Evolutionary conservation across 2,888 invertebrate genomes (phyloP).

Genomic region (Mystacides longicornis): DNA sequence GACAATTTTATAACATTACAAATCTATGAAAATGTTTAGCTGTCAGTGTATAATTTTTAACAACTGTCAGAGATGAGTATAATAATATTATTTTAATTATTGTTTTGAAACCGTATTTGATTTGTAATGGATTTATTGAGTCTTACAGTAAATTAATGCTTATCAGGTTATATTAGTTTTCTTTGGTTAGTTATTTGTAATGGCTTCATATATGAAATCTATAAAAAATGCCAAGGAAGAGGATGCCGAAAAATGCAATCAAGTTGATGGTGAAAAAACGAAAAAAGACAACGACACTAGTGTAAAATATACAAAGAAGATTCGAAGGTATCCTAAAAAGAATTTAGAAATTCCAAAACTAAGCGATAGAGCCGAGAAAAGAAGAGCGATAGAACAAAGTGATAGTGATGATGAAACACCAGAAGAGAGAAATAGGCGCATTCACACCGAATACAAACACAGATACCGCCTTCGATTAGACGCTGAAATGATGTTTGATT

Average conservation of each 20-base stretch:
- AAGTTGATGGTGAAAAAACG: neutral
- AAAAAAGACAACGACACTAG: neutral
- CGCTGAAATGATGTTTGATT: neutral
- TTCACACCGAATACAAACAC: neutral
- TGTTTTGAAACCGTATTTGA: no score
- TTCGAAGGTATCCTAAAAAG: neutral
- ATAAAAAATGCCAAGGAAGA: neutral
- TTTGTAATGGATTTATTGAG: no score
- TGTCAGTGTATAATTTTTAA: no score
- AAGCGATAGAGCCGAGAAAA: neutral
- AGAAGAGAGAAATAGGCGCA: neutral
- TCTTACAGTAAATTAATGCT: no score
- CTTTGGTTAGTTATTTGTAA: neutral
- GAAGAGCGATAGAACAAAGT: neutral
- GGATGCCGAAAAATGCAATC: neutral
- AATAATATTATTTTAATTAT: no score
- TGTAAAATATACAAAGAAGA: neutral
- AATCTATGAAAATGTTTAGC: no score
- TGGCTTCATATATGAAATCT: neutral
- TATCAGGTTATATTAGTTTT: no score
- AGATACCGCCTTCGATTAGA: neutral
- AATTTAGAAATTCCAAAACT: neutral
- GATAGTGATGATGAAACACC: neutral
- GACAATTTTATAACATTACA: no score
- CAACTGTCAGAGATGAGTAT: no score